Evolutionary conservation across 2,113 vertebrate genomes (phyloP).

Genomic region (Hassar affinis): DNA sequence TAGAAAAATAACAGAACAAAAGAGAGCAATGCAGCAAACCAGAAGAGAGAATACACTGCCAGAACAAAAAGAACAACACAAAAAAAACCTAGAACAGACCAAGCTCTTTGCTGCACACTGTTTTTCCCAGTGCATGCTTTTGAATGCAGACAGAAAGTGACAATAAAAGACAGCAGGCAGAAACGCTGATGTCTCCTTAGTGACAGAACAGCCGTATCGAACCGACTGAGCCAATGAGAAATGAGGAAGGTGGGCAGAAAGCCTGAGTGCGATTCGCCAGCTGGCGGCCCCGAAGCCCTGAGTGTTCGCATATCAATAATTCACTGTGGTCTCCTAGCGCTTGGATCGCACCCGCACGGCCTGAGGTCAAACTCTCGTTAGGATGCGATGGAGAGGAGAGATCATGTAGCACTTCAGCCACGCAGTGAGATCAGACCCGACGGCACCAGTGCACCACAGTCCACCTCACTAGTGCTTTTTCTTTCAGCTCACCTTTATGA

Average conservation of each 20-base stretch:
- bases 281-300: conserved; percentile 43
- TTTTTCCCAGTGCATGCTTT: not conserved
- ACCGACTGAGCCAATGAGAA: conserved; percentile 40
- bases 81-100: not conserved
- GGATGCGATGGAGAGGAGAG: not conserved
- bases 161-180: not conserved
- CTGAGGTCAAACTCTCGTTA: conserved; percentile 18
- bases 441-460: not conserved
- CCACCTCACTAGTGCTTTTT: conserved; percentile 19
- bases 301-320: conserved; percentile 52
- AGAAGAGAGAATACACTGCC: not conserved
- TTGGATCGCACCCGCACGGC: conserved; percentile 16
- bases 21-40: conserved; percentile 29
- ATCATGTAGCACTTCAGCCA: not conserved
- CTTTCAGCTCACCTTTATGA: not conserved
- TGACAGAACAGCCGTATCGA: conserved; percentile 29
- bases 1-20: conserved; percentile 17
- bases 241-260: conserved; percentile 21
- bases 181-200: conserved; percentile 33
- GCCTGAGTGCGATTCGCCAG: conserved; percentile 35
- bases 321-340: conserved; percentile 34
- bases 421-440: not conserved
- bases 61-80: not conserved
- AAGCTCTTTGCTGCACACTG: not conserved
- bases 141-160: not conserved